A percentile compares a stretch with the other conserved stretches of the same genome.
phyloP scores from a whole-genome alignment of 2,797 vertebrate species.

The Vireo griseus region DNA sequence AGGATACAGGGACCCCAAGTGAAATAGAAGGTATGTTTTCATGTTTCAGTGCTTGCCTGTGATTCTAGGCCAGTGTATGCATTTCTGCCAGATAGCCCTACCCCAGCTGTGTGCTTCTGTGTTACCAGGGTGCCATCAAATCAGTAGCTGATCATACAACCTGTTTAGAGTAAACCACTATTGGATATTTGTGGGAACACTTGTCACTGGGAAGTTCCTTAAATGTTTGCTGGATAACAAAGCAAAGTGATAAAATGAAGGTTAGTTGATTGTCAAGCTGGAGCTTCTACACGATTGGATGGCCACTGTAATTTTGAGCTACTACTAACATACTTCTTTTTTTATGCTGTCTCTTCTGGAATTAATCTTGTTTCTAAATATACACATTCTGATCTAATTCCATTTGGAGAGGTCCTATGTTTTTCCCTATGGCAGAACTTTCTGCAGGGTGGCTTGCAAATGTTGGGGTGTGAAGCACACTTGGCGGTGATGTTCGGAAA shows the following conservation, averaged over 20 bases:
- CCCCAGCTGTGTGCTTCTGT: not conserved
- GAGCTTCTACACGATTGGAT: accelerated
- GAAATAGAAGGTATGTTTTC: not conserved
- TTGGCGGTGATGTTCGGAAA: not conserved
- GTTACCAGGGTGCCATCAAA: not conserved
- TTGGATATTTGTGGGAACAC: not conserved
- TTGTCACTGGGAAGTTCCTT: not conserved
- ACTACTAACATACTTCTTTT: not conserved
- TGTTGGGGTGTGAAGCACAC: not conserved
- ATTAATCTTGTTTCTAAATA: conserved; percentile 21
- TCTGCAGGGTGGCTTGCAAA: not conserved
- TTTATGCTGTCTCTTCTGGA: not conserved
- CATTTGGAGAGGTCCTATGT: not conserved
- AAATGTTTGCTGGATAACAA: not conserved
- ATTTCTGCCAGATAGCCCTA: conserved; percentile 18
- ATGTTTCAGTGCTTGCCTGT: not conserved
- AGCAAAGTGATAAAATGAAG: not conserved
- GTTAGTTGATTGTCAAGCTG: not conserved
- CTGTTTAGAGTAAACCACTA: not conserved
- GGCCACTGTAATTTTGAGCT: not conserved
- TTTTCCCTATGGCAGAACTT: conserved; percentile 48
- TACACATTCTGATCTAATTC: not conserved
- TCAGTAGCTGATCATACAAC: not conserved
- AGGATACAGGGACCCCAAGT: not conserved
- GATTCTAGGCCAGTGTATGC: not conserved